Evolutionary conservation across 2,113 vertebrate species (phyloP).

Genomic region (Emydocephalus ijimae): DNA sequence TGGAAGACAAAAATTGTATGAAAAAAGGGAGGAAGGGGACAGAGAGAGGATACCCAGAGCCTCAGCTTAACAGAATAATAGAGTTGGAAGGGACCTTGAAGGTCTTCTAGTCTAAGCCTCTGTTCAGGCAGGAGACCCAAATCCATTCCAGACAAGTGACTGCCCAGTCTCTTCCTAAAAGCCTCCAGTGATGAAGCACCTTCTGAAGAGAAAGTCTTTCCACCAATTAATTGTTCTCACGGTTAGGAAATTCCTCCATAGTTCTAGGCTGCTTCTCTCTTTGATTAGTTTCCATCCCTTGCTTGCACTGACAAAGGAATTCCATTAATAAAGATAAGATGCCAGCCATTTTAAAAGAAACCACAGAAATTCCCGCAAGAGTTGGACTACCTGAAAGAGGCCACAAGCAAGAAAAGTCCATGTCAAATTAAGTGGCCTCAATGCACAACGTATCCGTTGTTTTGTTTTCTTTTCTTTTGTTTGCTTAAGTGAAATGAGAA

Average conservation of each 20-base stretch:
- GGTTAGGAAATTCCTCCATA: too few species aligned
- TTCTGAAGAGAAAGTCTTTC: too few species aligned
- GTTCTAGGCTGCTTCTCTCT: too few species aligned
- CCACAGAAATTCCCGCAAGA: conserved; percentile 25
- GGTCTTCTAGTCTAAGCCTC: too few species aligned
- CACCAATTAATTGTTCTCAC: too few species aligned
- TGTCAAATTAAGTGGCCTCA: conserved; percentile 34
- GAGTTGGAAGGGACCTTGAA: too few species aligned
- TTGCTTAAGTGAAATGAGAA: conserved; percentile 39
- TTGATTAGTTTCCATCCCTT: too few species aligned
- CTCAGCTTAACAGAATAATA: neutral
- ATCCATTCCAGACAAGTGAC: too few species aligned
- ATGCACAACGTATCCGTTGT: conserved; percentile 22
- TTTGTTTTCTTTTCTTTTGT: neutral
- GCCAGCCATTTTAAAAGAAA: neutral
- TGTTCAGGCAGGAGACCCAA: too few species aligned
- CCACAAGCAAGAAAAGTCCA: conserved; percentile 11
- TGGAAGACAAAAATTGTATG: neutral
- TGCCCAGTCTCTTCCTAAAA: too few species aligned
- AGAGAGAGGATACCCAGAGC: neutral
- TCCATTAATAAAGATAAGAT: neutral
- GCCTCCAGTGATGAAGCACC: too few species aligned
- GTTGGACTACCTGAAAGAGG: conserved; percentile 7
- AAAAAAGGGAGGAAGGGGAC: neutral
- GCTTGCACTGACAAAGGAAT: too few species aligned